A percentile compares a stretch with the other conserved stretches of the same genome.
Conservation (phyloP, 2,888 invertebrate genomes). For the Anaspis maculata region DNA sequence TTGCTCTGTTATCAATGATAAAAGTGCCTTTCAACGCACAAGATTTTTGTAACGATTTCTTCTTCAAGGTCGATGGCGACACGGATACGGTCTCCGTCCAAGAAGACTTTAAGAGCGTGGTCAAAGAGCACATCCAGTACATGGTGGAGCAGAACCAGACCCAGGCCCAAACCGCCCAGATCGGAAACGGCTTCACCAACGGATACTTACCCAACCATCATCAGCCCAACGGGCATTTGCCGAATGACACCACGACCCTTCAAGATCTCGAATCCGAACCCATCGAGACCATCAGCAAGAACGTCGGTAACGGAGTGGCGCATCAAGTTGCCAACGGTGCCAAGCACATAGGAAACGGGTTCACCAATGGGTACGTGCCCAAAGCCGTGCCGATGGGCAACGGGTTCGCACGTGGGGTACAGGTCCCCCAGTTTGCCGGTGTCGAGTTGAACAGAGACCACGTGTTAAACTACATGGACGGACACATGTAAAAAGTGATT, state of each 20-base stretch:
- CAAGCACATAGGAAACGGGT: conserved; percentile 22
- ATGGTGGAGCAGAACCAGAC: conserved; percentile 38
- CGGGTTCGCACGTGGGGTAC: conserved; percentile 17
- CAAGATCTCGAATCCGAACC: conserved; percentile 34
- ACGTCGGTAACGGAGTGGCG: conserved; percentile 29
- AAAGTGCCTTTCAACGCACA: no score
- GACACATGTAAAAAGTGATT: conserved; percentile 28
- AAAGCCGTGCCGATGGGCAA: conserved; percentile 22
- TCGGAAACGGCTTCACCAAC: conserved; percentile 22
- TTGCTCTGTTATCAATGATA: no score
- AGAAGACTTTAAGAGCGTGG: conserved; percentile 63
- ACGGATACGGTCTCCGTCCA: conserved; percentile 73
- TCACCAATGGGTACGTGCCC: conserved; percentile 16
- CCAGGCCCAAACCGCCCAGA: conserved; percentile 11
- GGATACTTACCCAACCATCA: conserved; percentile 25
- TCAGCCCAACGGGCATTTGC: conserved; percentile 15
- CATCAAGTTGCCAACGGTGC: conserved; percentile 31
- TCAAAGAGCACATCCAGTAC: conserved; percentile 61
- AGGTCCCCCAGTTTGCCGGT: conserved; percentile 21
- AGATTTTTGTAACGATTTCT: no score
- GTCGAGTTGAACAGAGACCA: conserved; percentile 21
- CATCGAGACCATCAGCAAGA: conserved; percentile 35
- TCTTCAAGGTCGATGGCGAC: conserved; percentile 85
- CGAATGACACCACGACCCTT: conserved; percentile 28
- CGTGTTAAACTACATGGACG: conserved; percentile 35